Evolutionary conservation across 2,113 vertebrate genomes (phyloP), one percentile per base, ranked within the genome.

Genomic region (Notothenia coriiceps): DNA sequence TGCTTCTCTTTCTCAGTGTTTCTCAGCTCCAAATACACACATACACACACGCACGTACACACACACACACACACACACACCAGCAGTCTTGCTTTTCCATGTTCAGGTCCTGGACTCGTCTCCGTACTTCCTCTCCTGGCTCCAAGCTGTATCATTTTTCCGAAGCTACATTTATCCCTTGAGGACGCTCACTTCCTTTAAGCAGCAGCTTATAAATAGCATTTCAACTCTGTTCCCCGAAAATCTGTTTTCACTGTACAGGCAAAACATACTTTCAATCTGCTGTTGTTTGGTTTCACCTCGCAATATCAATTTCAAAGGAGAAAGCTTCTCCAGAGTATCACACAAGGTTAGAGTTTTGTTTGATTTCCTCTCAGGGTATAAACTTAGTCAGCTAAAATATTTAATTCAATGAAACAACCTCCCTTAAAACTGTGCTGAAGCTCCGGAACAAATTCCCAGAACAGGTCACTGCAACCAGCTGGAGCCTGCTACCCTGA

Each of bases 141-240:
- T 93, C 89, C 83, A 56, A 86, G 88, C 91, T 94, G 92, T 94
- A 94, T 95, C 90, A 93, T 94, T 95, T 93, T 94, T 94, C 93
- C 93, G 82, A 92, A 91, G 92, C 94, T 91, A 84, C 88, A 88
- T 92, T 93, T 92, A 94, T 92, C 86, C 94, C 90, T 93, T 55
- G 47, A 93, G 92, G 94, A 94, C 73, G 74, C 82, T 89, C 83
- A 92, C 94, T 94, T 95, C 94, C 95, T 95, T 87, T 90, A 92
- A 94, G 90, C 88, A 90, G 84, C 76, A 51, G 71, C 74, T 93
- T 95, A 95, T 94, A 95, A 95, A 95, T 95, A 95, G 91, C 85
- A 79, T 92, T 86, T 93, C 84, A 90, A 90, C 89, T 92, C 88
- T 79, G 85, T 88, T 88, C 83, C 89, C 79, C 43, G 1, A 84